Percentiles rank a stretch among this genome's conserved stretches.
phyloP scores from a whole-genome alignment of 2,888 invertebrate species.

The Lasioglossum lativentre region DNA sequence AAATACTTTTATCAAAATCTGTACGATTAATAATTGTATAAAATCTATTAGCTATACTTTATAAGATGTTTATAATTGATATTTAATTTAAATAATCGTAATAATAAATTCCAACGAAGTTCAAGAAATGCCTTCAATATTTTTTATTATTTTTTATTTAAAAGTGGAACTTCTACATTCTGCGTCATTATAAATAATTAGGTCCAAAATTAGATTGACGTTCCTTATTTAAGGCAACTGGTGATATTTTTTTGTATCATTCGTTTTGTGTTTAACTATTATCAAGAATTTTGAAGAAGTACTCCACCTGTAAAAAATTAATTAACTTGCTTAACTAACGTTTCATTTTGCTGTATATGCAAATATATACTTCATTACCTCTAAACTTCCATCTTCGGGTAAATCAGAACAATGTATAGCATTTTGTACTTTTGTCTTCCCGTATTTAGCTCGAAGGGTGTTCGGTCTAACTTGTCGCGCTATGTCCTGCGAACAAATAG shows the following conservation, averaged over 20 bases:
- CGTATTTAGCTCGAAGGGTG: conserved; percentile 93
- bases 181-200: neutral
- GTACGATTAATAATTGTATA: neutral
- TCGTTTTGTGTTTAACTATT: neutral
- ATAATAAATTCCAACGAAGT: too few species aligned
- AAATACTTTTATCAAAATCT: neutral
- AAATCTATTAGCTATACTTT: neutral
- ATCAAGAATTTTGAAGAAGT: conserved; percentile 90
- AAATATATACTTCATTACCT: conserved; percentile 84
- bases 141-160: neutral
- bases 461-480: conserved; percentile 93
- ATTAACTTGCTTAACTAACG: neutral
- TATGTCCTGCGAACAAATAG: conserved; percentile 88
- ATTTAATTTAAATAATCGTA: too few species aligned
- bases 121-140: neutral
- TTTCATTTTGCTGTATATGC: neutral
- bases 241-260: neutral
- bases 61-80: neutral
- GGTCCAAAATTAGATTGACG: conserved; percentile 1
- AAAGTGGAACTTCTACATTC: neutral
- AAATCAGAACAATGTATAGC: conserved; percentile 97
- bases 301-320: conserved; percentile 61
- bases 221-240: conserved; percentile 2
- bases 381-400: conserved; percentile 93
- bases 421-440: conserved; percentile 93